Percentiles rank a stretch among this genome's conserved stretches.
Conservation (phyloP, 2,113 vertebrate species). For the Chamaea fasciata region DNA sequence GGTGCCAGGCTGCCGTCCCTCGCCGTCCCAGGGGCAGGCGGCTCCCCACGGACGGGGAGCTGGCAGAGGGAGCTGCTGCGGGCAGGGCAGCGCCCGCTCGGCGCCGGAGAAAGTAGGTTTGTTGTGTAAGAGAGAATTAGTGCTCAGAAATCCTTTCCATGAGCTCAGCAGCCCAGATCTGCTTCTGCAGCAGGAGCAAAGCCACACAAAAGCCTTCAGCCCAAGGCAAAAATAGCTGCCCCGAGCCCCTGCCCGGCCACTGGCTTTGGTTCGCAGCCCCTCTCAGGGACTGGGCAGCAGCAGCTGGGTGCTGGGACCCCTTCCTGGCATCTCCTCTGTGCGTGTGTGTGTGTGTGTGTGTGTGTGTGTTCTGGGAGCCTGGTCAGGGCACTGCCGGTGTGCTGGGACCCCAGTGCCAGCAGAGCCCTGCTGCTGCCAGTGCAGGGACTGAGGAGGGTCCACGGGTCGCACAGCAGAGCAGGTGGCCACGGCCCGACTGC, state of each 20-base stretch:
- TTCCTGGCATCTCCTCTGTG: neutral
- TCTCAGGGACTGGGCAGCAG: neutral
- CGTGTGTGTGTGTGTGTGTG: neutral
- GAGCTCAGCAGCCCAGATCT: constrained; percentile 21
- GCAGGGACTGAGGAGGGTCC: accelerated
- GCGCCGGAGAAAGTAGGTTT: neutral
- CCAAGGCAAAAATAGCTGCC: constrained; percentile 18
- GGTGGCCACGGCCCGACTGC: neutral
- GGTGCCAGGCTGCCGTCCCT: neutral
- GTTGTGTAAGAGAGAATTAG: constrained; percentile 22
- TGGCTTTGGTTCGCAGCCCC: neutral
- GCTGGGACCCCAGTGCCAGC: neutral
- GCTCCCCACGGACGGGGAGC: neutral
- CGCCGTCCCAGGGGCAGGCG: no score
- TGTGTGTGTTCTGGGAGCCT: neutral
- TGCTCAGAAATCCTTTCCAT: neutral
- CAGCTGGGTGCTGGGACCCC: neutral
- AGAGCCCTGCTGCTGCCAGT: neutral
- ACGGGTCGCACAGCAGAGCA: accelerated
- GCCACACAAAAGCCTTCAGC: neutral
- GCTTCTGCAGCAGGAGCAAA: neutral
- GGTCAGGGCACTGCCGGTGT: neutral
- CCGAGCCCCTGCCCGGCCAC: accelerated
- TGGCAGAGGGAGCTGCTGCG: accelerated
- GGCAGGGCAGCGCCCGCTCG: neutral